Evolutionary conservation across 1,140 invertebrate genomes (phyloP), one percentile per base, ranked within the genome.

Genomic region (Hesperophylax magnus): DNA sequence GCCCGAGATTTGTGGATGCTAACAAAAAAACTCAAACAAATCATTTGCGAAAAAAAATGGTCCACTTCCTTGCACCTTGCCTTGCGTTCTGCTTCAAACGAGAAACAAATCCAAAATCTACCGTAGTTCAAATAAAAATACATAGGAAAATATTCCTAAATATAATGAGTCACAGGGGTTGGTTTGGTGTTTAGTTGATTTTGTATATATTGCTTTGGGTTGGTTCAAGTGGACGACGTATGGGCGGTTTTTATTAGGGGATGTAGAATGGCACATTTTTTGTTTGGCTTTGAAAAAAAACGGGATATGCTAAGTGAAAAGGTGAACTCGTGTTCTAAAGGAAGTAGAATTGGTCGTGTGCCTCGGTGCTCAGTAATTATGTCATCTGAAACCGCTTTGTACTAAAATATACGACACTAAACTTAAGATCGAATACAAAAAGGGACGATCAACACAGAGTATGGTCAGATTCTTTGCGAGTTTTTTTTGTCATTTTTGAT

Each of bases 41-140:
- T 79, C 75, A 79, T 76, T 77, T 47, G 74, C 74, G 52, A 77
- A 82, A 82, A 81, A 79, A 82, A 82, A 79, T 77, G 74, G 78
- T 80, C 58, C 54, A 82, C 78, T 82, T 82, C 81, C 81, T 82
- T 82, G 78, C 81, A 82, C 81, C 81, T 82, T 82, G 81, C 81
- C 56, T 69, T 27, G n/a, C 9, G 34, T 69, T 78, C 24, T 56
- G 58, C 75, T 11, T n/a, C 63, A 18, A 31, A 17, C 7, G 63
- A 3, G 27, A 17, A 67, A 67, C 11, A n/a, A 34, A 5, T 11
- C 15, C 15, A 3, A 61, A 47, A 47, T 14, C 60, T 24, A 14
- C 22, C 60, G 24, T 4, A 15, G n/a, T 18, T 9, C 7, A 61
- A 61, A 61, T 14, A 14, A 47, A 14, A 0, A 47, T 14, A 3